Base-by-base conservation (phyloP, 2,113 vertebrate species). In the Thalassoma bifasciatum region DNA sequence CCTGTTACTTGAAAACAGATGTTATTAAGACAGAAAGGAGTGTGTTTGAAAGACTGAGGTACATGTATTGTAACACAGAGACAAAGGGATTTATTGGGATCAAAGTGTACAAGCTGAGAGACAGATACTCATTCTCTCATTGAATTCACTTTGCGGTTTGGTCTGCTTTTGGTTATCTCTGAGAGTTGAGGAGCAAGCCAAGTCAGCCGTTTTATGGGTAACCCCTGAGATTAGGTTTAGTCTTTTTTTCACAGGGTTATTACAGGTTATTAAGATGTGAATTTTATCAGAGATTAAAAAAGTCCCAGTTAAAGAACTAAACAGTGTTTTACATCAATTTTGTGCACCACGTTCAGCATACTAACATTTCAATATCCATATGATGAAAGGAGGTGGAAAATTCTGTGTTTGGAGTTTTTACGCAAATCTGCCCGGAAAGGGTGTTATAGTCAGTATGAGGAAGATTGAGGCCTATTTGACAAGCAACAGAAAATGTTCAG, bases 121-220 rank as follows among this genome's bases (percentile, higher is more conserved):
- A 49, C 24, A 47, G 51, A 63, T 81, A 53, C 83, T 81, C 70
- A 77, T 82, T 37, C 2, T 16, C 42, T 36, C 54, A 42, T 76
- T 5, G 8, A 13, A 23, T 73, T 42, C 54, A 42, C 62, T 69
- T 64, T 66, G 46, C 74, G 72, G 60, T 76, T 50, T 34, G 53
- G 70, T 81, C 83, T 89, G 80, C 66, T 92, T 90, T 77, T 52
- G 81, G 73, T 91, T 91, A 89, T 75, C 70, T 46, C 71, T 37
- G 38, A 71, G 66, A 22, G 40, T 63, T 82, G 40, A 63, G 49
- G 26, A 82, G 61, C 26, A n/a, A 54, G 59, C 85, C 75, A 79
- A 66, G 56, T 46, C 44, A 46, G 65, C 21, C 8, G 61, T 65
- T 57, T 37, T 58, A 72, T 57, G 61, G 56, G 44, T 59, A 24